Evolutionary conservation across 64 coral and sea anemone species (phyloP), one percentile per base, ranked within the genome.

Genomic region (Stichodactyla helianthus): DNA sequence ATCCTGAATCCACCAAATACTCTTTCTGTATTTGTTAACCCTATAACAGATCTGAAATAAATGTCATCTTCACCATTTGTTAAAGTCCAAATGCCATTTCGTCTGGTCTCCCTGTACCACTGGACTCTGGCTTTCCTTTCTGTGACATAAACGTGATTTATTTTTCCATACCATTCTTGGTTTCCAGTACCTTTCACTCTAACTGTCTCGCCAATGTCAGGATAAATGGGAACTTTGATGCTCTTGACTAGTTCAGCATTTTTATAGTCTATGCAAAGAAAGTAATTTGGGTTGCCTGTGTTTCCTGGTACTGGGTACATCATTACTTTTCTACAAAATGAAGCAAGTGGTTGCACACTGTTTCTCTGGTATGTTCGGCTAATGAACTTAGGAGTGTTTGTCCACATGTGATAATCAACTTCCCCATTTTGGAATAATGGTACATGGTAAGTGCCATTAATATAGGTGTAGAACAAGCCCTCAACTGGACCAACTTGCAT

Each of bases 261-360:
- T 76, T 93, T 88, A 64, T 85, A 77, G 64, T 93, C 91, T 26
- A 93, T 89, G 10, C 60, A 61, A 64, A 93, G 87, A 28, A 55
- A 85, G 79, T 80, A 93, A 13, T 28, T 55, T 68, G 92, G 92
- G 52, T 86, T 62, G 19, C 85, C 82, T 53, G 82, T 13, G 82
- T 86, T 74, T 63, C 51, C 79, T 64, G 87, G 87, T 50, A 89
- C 87, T 44, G 91, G 91, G 87, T 93, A 89, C 18, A 93, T 67
- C 2, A 83, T 82, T 2, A 89, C 71, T 35, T 93, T 93, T 71
- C 92, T 78, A 54, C 86, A 85, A 54, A 89, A 50, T 18, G 22
- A 77, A 19, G 82, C 56, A 64, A 82, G 53, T 4, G 92, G 87
- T 64, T 89, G 87, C 52, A 93, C 59, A 55, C 92, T 86, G 63